Evolutionary conservation across 2,113 vertebrate species (phyloP).

Genomic region (Tachysurus vachellii): DNA sequence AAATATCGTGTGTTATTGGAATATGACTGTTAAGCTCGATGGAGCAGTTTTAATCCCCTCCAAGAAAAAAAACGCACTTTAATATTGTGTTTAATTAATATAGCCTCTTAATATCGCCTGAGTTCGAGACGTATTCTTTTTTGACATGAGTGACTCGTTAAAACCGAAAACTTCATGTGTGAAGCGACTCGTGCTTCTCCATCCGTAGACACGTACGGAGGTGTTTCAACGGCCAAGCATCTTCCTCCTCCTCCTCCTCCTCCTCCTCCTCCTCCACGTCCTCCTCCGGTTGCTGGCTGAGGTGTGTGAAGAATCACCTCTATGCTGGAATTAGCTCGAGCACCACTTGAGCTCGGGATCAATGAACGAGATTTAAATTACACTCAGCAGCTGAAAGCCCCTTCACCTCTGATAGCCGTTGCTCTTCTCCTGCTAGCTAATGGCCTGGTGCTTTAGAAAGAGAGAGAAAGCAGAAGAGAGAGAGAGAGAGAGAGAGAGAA

Average conservation of each 20-base stretch:
- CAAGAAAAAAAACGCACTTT: background rate
- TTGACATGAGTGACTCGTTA: background rate
- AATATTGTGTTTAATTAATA: slow-evolving; percentile 21
- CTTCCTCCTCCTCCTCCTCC: too few relatives aligned
- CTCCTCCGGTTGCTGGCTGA: background rate
- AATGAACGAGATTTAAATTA: slow-evolving; percentile 61
- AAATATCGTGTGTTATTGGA: background rate
- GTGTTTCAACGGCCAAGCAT: background rate
- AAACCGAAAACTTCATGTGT: background rate
- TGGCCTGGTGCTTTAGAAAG: background rate
- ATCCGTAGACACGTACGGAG: slow-evolving; percentile 4
- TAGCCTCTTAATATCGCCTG: background rate
- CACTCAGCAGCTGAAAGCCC: slow-evolving; percentile 58
- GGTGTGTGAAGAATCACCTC: slow-evolving; percentile 44
- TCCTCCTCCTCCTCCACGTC: slow-evolving; percentile 13
- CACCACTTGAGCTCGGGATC: slow-evolving; percentile 60
- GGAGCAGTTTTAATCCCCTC: background rate
- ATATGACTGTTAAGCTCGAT: slow-evolving; percentile 2
- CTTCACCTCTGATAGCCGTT: slow-evolving; percentile 55
- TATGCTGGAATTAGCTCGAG: slow-evolving; percentile 60
- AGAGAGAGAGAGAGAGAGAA: background rate
- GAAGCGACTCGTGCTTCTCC: slow-evolving; percentile 1
- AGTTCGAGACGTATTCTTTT: background rate
- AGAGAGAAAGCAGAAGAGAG: too few relatives aligned
- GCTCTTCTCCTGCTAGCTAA: slow-evolving; percentile 49